phyloP scores from a whole-genome alignment of 2,113 vertebrate genomes.

The Rhinolophus sinicus region DNA sequence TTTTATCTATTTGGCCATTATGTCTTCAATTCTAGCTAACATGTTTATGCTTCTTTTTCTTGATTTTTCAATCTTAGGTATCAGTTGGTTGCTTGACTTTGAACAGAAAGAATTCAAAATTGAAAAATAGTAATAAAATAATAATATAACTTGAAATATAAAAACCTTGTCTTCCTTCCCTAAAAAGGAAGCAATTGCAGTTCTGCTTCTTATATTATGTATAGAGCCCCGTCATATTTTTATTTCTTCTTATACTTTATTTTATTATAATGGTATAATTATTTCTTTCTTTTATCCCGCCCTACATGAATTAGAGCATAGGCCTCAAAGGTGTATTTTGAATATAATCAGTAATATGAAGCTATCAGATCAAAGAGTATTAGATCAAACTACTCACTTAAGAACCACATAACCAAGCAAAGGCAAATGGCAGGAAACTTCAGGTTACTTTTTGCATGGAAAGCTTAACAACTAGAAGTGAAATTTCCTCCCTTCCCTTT shows the following conservation, averaged over 20 bases:
- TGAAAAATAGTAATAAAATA: background rate
- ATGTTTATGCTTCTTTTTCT: background rate
- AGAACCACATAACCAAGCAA: constrained; percentile 58
- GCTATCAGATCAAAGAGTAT: background rate
- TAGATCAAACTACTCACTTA: constrained; percentile 13
- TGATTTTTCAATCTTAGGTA: background rate
- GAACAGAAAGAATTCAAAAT: background rate
- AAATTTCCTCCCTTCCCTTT: constrained; percentile 37
- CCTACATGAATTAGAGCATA: background rate
- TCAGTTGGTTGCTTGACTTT: background rate
- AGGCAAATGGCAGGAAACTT: constrained; percentile 30
- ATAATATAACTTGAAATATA: background rate
- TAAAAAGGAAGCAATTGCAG: background rate
- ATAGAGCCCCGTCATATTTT: background rate
- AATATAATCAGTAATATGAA: constrained; percentile 59
- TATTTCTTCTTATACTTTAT: background rate
- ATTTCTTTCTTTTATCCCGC: background rate
- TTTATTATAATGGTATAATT: background rate
- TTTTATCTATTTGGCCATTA: background rate
- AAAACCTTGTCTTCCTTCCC: background rate
- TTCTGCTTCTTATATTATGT: background rate
- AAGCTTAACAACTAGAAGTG: constrained; percentile 41
- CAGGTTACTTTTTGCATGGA: constrained; percentile 38
- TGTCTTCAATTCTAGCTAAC: background rate
- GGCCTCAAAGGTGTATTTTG: background rate